Evolutionary conservation across 1,140 invertebrate genomes (phyloP), one percentile per base, ranked within the genome.

Genomic region (Drosophila ananassae): DNA sequence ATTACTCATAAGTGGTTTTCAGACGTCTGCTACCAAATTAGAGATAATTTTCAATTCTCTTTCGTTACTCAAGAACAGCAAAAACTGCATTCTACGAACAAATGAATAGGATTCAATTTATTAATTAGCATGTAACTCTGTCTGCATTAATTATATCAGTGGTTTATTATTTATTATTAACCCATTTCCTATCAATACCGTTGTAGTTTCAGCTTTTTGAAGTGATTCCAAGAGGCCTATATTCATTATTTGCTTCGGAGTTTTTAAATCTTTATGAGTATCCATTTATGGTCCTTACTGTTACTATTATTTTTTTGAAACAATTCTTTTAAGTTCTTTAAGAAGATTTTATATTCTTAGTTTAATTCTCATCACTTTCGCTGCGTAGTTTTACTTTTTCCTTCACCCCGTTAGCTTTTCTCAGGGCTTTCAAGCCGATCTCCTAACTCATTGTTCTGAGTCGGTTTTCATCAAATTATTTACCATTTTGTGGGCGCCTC

Each of bases 401-500:
- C 56, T 66, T 66, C 48, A 39, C 12, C 17, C 32, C 25, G 51
- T 59, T 55, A 39, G 50, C 22, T 61, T 73, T 73, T 73, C 69
- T 30, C 71, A 73, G 24, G 17, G 30, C 25, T 56, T 21, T 44
- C 8, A 8, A 17, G 10, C 13, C 41, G 41, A 21, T 44, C 64
- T 48, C 69, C 21, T 50, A 1, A 48, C 58, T 62, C 69, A 56
- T 73, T 73, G 58, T 73, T 73, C 69, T 73, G 51, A 30, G 25
- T 56, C 28, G 50, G 51, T 44, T 50, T 69, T 21, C 51, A 57
- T 69, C 63, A 57, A 69, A 69, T 69, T 59, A 37, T 72, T 71
- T 72, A 71, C 34, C 54, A 55, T 73, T 61, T 71, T 66, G 61
- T 66, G 67, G 61, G 68, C 71, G 57, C 57, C 68, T 30, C 48